Percentiles rank a stretch among this genome's conserved stretches.
These are phyloP conservation scores for Pseudomugil gertrudae DNA, from an alignment of 2,797 vertebrate genomes.

Conservation along the genomic window DNA sequence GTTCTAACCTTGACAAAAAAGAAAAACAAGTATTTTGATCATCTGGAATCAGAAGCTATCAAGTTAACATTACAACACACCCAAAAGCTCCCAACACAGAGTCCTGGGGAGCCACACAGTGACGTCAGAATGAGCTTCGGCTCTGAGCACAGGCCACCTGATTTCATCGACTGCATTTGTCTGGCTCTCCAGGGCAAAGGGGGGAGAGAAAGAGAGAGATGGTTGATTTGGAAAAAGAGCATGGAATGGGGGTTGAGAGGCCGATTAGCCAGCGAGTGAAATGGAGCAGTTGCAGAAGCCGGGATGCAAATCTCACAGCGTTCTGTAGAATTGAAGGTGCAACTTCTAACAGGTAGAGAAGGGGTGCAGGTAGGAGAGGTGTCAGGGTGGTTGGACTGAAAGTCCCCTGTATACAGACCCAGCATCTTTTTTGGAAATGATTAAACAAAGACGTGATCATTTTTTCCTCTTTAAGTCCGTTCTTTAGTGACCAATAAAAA, in stretches of 20 bases:
- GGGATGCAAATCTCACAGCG: slow-evolving; percentile 81
- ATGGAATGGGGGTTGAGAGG: slow-evolving; percentile 78
- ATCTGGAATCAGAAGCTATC: slow-evolving; percentile 61
- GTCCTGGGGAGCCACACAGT: slow-evolving; percentile 78
- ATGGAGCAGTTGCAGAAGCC: slow-evolving; percentile 85
- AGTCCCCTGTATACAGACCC: slow-evolving; percentile 84
- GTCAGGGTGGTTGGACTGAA: slow-evolving; percentile 65
- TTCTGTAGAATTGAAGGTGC: slow-evolving; percentile 87
- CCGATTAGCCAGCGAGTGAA: slow-evolving; percentile 79
- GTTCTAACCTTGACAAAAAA: slow-evolving; percentile 17
- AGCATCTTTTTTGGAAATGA: slow-evolving; percentile 38
- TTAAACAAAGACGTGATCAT: slow-evolving; percentile 13
- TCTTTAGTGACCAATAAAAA: slow-evolving; percentile 35
- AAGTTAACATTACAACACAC: slow-evolving; percentile 82
- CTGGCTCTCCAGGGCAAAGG: slow-evolving; percentile 77
- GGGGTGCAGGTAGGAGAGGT: slow-evolving; percentile 68
- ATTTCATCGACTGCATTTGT: slow-evolving; percentile 42
- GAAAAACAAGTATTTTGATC: slow-evolving; percentile 7
- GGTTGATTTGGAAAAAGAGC: slow-evolving; percentile 68
- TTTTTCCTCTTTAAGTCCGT: slow-evolving; percentile 20
- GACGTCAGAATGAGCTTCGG: slow-evolving; percentile 34
- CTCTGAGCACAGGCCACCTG: slow-evolving; percentile 34
- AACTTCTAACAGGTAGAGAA: slow-evolving; percentile 75
- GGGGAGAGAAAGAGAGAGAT: slow-evolving; percentile 36
- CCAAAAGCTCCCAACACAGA: slow-evolving; percentile 59